A percentile compares a stretch with the other conserved stretches of the same genome.
Conservation (phyloP, 2,113 vertebrate species). For the Eublepharis macularius region DNA sequence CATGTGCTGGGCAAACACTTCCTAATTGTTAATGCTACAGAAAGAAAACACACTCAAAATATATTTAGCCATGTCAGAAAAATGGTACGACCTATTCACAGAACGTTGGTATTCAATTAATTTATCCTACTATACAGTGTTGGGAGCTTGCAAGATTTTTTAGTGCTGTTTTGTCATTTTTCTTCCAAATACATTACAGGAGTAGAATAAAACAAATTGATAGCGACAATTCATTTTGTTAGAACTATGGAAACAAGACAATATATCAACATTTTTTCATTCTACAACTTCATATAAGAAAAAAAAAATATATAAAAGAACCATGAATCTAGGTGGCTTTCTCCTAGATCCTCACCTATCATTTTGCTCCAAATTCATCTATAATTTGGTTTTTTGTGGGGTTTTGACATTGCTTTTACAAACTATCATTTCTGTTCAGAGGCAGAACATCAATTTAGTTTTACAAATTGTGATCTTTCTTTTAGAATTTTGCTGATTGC, state of each 20-base stretch:
- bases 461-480: not conserved
- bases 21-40: slow-evolving; percentile 13
- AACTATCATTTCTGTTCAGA: not conserved
- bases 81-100: slow-evolving; percentile 11
- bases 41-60: slow-evolving; percentile 43
- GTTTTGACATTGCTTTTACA: not conserved
- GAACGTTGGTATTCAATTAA: slow-evolving; percentile 26
- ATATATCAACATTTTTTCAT: slow-evolving; percentile 18
- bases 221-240: slow-evolving; percentile 21
- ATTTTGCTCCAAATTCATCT: not conserved
- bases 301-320: not conserved
- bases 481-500: not conserved
- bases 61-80: slow-evolving; percentile 8
- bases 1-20: slow-evolving; percentile 44
- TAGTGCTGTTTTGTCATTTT: slow-evolving; percentile 49
- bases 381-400: not conserved
- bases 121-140: slow-evolving; percentile 15
- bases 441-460: not conserved
- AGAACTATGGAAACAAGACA: slow-evolving; percentile 15
- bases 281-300: not conserved
- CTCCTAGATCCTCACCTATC: not conserved
- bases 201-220: slow-evolving; percentile 26
- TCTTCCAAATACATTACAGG: slow-evolving; percentile 27
- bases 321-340: not conserved
- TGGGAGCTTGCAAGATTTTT: slow-evolving; percentile 1